Percentiles rank a stretch among this genome's conserved stretches.
phyloP scores from a whole-genome alignment of 2,113 vertebrate genomes.

The Chloebia gouldiae region DNA sequence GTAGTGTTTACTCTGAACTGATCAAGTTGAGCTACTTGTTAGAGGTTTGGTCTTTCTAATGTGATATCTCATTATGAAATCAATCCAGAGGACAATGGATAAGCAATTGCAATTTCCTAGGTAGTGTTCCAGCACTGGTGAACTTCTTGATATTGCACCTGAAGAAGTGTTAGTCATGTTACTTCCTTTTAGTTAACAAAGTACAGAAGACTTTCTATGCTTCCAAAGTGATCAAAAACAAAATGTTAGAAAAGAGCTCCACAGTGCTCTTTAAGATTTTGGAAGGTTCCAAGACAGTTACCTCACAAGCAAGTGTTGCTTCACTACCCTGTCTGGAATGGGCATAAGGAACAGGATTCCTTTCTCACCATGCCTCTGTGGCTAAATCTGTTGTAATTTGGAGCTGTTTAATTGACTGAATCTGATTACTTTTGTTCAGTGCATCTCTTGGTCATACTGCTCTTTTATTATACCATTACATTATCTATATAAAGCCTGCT shows the following conservation, averaged over 20 bases:
- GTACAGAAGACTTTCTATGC: background rate
- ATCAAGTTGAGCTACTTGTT: rapidly evolving
- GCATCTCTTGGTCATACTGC: background rate
- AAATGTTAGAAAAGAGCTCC: background rate
- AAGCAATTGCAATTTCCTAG: background rate
- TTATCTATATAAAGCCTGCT: background rate
- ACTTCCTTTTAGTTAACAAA: background rate
- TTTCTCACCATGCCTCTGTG: background rate
- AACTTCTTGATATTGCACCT: background rate
- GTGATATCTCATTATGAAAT: background rate
- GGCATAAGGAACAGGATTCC: background rate
- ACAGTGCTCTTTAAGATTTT: background rate
- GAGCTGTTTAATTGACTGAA: background rate
- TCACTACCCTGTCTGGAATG: background rate
- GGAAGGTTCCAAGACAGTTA: background rate
- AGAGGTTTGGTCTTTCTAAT: background rate
- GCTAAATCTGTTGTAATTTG: background rate
- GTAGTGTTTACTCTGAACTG: background rate
- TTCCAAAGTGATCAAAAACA: background rate
- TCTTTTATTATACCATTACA: background rate
- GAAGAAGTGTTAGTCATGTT: background rate
- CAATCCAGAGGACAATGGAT: background rate
- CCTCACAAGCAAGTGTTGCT: background rate
- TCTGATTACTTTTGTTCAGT: background rate
- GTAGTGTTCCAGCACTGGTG: background rate